Base-by-base conservation (phyloP, 2,888 invertebrate species). In the Galerucella calmariensis region DNA sequence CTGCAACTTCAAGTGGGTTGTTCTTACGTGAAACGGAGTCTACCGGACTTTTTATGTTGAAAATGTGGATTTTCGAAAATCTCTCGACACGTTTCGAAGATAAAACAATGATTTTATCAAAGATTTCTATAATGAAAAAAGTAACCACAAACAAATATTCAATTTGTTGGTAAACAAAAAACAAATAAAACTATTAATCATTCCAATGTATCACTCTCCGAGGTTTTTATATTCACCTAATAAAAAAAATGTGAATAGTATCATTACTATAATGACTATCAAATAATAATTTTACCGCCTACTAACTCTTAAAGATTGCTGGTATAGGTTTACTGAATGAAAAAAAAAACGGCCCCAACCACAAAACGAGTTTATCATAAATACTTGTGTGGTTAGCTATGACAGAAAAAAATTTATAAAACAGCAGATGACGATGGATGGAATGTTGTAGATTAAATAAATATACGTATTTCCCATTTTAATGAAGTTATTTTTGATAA, bases 281-380 rank as follows among this genome's bases (percentile, higher is more conserved):
- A 58, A 58, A 71, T 71, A 66, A 66, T 71, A 71, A 58, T 71
- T 71, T 66, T 58, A 66, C 71, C 71, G 71, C 71, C 71, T 71
- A 71, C 71, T 16, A 53, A 8, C n/a, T 66, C 66, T 46, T 71
- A 35, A 71, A 27, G 58, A 51, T 41, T 63, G 51, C 62, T 53
- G 41, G 27, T 44, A 61, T 61, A 65, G 53, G 58, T 58, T 71
- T 71, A 65, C 56, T 66, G 8, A 63, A 27, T 10, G 35, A 61
- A 61, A 41, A 62, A 62, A 62, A 62, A 61, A 65, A 71, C 66
- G 48, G 66, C 20, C 10, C 8, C 48, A 66, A 44, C 24, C 24
- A 46, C 46, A 66, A 63, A 63, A 67, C 48, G 35, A 67, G 53
- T 24, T 53, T 51, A 53, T 67, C 56, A 62, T 46, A 66, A 59